Conservation (phyloP, 2,113 vertebrate species). For the Trogon melanurus region DNA sequence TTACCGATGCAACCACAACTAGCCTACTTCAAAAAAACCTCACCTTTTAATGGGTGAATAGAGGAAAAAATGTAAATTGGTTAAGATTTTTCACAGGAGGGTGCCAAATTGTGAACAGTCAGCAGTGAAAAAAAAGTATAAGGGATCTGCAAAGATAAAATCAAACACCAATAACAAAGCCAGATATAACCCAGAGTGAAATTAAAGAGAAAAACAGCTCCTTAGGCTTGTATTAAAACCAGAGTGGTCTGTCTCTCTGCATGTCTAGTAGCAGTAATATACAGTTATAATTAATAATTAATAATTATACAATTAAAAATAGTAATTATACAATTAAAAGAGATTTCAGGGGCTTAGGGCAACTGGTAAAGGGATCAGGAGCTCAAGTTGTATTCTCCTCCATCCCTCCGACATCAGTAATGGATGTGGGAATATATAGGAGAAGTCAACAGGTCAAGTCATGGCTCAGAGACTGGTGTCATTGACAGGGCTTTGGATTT, state of each 20-base stretch:
- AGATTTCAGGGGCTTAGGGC: no score
- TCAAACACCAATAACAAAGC: background rate
- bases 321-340: no score
- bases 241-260: background rate
- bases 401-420: no score
- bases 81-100: background rate
- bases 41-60: background rate
- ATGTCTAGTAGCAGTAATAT: background rate
- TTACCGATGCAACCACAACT: background rate
- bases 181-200: background rate
- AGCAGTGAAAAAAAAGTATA: background rate
- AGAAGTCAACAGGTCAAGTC: no score
- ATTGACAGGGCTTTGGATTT: no score
- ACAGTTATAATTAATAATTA: background rate
- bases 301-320: no score
- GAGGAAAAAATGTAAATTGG: background rate
- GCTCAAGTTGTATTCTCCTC: no score
- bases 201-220: slow-evolving; percentile 1
- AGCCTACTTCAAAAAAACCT: background rate
- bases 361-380: no score
- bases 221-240: background rate
- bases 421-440: no score
- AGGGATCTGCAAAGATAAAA: background rate
- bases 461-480: no score
- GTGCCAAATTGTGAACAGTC: background rate